phyloP scores from a whole-genome alignment of 64 coral and sea anemone species.

The Montipora efflorescens region DNA sequence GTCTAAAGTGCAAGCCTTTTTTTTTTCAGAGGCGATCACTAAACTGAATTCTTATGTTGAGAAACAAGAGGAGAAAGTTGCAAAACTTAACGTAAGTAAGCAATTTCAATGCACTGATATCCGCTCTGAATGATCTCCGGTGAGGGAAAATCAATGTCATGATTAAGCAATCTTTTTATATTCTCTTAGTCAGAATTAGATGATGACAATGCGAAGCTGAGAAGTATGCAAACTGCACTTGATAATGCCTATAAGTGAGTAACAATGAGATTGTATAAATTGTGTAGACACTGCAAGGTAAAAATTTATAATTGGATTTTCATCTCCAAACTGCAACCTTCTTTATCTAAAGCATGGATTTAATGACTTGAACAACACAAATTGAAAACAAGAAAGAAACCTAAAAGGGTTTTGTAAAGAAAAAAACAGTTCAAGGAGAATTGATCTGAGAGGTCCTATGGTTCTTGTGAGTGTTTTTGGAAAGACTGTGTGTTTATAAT shows the following conservation, averaged over 20 bases:
- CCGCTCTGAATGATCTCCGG: background rate
- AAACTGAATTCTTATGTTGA: slow-evolving; percentile 93
- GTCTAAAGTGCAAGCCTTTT: background rate
- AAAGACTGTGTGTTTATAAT: too few relatives aligned
- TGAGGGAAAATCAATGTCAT: background rate
- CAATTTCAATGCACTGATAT: background rate
- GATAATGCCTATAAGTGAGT: slow-evolving; percentile 99
- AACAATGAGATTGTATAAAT: background rate
- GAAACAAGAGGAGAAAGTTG: slow-evolving; percentile 87
- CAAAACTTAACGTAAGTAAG: slow-evolving; percentile 72
- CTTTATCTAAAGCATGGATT: too few relatives aligned
- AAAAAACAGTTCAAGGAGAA: too few relatives aligned
- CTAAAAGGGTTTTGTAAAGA: too few relatives aligned
- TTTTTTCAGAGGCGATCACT: slow-evolving; percentile 84
- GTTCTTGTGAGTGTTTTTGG: too few relatives aligned
- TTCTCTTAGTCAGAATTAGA: slow-evolving; percentile 87
- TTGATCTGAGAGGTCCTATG: too few relatives aligned
- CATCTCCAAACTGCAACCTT: too few relatives aligned
- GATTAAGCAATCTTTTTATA: background rate
- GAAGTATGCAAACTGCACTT: slow-evolving; percentile 91
- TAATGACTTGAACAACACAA: too few relatives aligned
- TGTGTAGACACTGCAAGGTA: too few relatives aligned
- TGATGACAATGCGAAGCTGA: slow-evolving; percentile 77
- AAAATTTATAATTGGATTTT: too few relatives aligned
- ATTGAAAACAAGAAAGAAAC: too few relatives aligned